Evolutionary conservation across 92 coral and sea anemone genomes (phyloP).

Genomic region (Chrysogorgia sp.): DNA sequence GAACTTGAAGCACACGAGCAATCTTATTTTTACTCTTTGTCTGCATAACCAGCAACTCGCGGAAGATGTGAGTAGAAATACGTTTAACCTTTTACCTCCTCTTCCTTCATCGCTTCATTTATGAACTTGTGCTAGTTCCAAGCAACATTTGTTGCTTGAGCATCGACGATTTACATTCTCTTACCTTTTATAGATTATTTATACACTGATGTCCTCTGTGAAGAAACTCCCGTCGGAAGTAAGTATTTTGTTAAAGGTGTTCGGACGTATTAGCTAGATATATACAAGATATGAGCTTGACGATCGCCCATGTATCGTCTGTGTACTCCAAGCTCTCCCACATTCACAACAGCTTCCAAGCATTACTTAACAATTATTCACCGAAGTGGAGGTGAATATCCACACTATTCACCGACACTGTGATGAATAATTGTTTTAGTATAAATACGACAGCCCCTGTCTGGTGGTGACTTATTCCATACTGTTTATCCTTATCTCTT

Average conservation of each 20-base stretch:
- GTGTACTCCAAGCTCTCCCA: too few species aligned
- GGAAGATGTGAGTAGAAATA: constrained; percentile 74
- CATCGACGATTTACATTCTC: background rate
- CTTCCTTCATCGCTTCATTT: background rate
- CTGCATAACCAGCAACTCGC: constrained; percentile 84
- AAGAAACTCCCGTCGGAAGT: constrained; percentile 98
- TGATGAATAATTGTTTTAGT: too few species aligned
- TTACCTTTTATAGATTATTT: constrained; percentile 65
- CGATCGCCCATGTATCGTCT: too few species aligned
- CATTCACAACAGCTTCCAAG: too few species aligned
- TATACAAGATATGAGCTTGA: too few species aligned
- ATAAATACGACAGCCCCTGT: too few species aligned
- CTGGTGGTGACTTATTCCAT: too few species aligned
- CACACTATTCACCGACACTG: too few species aligned
- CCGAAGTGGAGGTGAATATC: too few species aligned
- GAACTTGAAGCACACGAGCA: constrained; percentile 89
- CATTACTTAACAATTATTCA: too few species aligned
- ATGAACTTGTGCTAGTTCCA: background rate
- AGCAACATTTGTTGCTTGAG: too few species aligned
- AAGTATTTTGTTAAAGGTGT: background rate
- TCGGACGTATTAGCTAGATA: background rate
- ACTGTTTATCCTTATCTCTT: background rate
- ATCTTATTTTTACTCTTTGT: constrained; percentile 84
- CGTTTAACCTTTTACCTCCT: background rate
- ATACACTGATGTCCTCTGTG: constrained; percentile 88